Conservation (phyloP, 2,797 vertebrate species). For the Malacoctenus gilli region DNA sequence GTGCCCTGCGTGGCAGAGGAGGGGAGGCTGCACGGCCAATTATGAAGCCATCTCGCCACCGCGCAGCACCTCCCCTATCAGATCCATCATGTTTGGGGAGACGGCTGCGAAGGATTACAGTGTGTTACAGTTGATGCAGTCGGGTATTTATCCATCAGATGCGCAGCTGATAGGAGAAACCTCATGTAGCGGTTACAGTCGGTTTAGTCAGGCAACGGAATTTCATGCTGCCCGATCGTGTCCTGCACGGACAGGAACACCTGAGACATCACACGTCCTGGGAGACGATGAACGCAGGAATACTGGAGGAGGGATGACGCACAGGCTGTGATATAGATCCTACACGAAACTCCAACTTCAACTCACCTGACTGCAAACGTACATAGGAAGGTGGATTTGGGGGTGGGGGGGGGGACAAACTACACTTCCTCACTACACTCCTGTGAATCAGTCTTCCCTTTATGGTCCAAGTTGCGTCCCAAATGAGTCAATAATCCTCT, state of each 20-base stretch:
- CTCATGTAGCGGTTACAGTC: not conserved
- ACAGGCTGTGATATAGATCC: too few relatives aligned
- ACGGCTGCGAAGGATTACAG: conserved; percentile 50
- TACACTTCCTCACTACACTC: too few relatives aligned
- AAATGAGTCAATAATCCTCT: too few relatives aligned
- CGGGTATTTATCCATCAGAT: conserved; percentile 29
- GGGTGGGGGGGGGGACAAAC: too few relatives aligned
- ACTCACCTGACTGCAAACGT: not conserved
- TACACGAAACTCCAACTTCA: too few relatives aligned
- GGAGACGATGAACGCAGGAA: not conserved
- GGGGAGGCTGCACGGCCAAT: conserved; percentile 55
- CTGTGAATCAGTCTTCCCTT: too few relatives aligned
- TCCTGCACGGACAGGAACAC: not conserved
- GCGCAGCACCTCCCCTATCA: conserved; percentile 37
- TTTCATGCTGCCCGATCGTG: not conserved
- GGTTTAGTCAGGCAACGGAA: conserved; percentile 3
- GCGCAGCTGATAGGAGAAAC: conserved; percentile 5
- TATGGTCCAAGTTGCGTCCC: too few relatives aligned
- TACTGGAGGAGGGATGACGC: not conserved
- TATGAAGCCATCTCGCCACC: conserved; percentile 51
- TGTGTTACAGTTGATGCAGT: conserved; percentile 28
- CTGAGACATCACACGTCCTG: not conserved
- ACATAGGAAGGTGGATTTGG: not conserved
- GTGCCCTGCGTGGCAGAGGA: conserved; percentile 54
- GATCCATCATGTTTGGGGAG: conserved; percentile 54